phyloP scores from a whole-genome alignment of 1,140 invertebrate species.

The Cardiocondyla obscurior region DNA sequence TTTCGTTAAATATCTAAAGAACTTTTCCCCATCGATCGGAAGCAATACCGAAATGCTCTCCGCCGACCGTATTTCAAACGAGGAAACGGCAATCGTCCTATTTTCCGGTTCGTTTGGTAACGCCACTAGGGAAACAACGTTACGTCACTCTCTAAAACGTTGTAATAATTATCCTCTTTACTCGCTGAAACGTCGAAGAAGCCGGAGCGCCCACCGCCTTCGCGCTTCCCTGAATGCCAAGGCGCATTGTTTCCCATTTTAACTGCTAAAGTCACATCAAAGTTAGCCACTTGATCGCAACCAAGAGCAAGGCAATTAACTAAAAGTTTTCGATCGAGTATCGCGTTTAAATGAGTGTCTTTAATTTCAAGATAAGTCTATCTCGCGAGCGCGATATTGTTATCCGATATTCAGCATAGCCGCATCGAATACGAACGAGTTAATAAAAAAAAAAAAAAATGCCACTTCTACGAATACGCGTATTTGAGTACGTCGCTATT shows the following conservation, averaged over 20 bases:
- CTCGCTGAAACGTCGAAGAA: slow-evolving; percentile 38
- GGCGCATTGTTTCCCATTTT: not conserved
- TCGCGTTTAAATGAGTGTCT: slow-evolving; percentile 10
- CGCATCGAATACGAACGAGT: not conserved
- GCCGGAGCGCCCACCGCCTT: not conserved
- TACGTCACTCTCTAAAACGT: slow-evolving; percentile 4
- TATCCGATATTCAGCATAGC: not conserved
- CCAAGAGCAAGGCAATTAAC: not conserved
- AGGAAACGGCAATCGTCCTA: slow-evolving; percentile 13
- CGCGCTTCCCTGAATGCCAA: not conserved
- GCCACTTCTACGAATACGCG: not conserved
- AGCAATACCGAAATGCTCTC: not conserved
- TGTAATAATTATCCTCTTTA: slow-evolving; percentile 14
- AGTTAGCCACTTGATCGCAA: slow-evolving; percentile 22
- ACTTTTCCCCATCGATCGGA: not conserved
- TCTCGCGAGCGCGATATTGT: not conserved
- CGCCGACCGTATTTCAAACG: not conserved
- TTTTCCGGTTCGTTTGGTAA: slow-evolving; percentile 34
- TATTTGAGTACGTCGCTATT: not conserved
- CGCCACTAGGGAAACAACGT: not conserved
- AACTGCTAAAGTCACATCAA: not conserved
- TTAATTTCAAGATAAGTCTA: slow-evolving; percentile 20
- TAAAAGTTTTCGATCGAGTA: slow-evolving; percentile 10
- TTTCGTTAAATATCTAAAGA: not conserved
- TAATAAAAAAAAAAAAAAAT: not conserved